Conservation (phyloP, 2,888 invertebrate species). For the Phrixothrix hirtus region DNA sequence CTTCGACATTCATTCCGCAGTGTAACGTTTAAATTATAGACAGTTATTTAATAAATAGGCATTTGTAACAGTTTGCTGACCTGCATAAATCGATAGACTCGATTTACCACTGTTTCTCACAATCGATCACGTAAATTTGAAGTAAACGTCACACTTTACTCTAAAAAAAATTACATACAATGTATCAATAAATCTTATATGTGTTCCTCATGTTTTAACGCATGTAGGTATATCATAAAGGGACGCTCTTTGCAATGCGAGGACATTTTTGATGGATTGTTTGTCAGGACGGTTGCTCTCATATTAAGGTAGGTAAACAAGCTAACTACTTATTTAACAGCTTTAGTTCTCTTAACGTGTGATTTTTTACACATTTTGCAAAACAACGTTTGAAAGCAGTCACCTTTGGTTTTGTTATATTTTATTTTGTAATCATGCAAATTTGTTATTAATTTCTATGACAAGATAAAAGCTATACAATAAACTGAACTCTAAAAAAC, state of each 20-base stretch:
- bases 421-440: no score
- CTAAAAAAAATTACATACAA: slow-evolving; percentile 46
- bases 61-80: slow-evolving; percentile 24
- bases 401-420: no score
- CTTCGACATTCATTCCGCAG: slow-evolving; percentile 49
- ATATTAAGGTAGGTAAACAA: slow-evolving; percentile 17
- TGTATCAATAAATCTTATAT: slow-evolving; percentile 52
- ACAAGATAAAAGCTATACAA: no score
- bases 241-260: slow-evolving; percentile 48
- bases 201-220: slow-evolving; percentile 49
- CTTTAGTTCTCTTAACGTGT: neutral
- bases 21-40: slow-evolving; percentile 33
- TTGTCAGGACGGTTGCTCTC: slow-evolving; percentile 11
- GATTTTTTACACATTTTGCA: no score
- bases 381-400: no score
- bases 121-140: slow-evolving; percentile 50
- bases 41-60: slow-evolving; percentile 19
- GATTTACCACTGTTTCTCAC: slow-evolving; percentile 42
- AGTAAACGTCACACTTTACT: slow-evolving; percentile 42
- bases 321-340: slow-evolving; percentile 8
- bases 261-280: slow-evolving; percentile 53
- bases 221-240: slow-evolving; percentile 45
- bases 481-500: no score
- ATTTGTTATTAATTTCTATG: no score
- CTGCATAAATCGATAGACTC: slow-evolving; percentile 18